A percentile compares a stretch with the other conserved stretches of the same genome.
Evolutionary conservation across 92 coral and sea anemone species (phyloP).

Genomic region (Porites evermanni): DNA sequence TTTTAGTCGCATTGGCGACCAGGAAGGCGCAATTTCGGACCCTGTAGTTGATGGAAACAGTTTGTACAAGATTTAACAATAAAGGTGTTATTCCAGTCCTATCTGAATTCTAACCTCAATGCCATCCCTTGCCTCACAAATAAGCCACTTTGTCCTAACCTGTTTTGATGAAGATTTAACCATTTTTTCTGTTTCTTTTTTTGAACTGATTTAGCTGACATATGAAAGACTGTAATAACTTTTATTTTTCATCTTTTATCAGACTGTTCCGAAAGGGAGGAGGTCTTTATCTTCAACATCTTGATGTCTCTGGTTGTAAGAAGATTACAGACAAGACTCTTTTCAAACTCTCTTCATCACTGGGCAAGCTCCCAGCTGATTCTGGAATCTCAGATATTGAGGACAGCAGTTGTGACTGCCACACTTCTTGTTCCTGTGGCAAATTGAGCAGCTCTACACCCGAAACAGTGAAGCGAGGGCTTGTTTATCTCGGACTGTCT

Average conservation of each 20-base stretch:
- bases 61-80: too few species aligned
- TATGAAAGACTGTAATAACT: not conserved
- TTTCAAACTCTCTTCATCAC: constrained; percentile 79
- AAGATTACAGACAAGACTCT: constrained; percentile 92
- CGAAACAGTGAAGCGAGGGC: constrained; percentile 57
- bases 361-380: constrained; percentile 63
- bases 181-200: too few species aligned
- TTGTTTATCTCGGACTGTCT: constrained; percentile 86
- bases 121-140: too few species aligned
- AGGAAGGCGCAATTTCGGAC: too few species aligned
- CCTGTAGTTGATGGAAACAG: too few species aligned
- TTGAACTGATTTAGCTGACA: not conserved
- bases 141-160: too few species aligned
- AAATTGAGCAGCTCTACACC: constrained; percentile 13
- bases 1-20: too few species aligned
- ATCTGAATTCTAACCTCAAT: too few species aligned
- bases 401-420: constrained; percentile 77
- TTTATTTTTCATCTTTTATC: not conserved
- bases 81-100: too few species aligned
- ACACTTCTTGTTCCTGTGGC: constrained; percentile 75
- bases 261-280: constrained; percentile 92
- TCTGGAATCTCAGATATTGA: constrained; percentile 77
- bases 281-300: constrained; percentile 69
- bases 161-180: too few species aligned
- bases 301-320: constrained; percentile 94